Conservation (phyloP, 2,797 vertebrate species). For the Choloepus didactylus region DNA sequence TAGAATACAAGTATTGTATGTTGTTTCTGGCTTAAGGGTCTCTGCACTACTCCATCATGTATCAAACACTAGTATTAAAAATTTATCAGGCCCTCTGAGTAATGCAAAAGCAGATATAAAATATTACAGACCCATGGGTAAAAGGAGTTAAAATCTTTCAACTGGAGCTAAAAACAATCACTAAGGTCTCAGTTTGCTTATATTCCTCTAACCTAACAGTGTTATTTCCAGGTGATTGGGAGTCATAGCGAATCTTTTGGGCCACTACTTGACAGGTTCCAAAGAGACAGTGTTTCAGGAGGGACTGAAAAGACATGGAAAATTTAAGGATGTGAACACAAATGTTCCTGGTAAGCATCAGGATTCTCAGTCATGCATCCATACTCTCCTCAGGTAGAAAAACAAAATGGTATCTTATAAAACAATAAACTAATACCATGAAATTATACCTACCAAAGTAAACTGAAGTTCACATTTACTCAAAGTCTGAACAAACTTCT, state of each 20-base stretch:
- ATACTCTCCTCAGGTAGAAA: neutral
- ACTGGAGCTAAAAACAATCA: neutral
- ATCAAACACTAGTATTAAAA: neutral
- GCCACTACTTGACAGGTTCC: neutral
- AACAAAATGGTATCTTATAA: neutral
- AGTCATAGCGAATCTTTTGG: neutral
- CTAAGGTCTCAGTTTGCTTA: neutral
- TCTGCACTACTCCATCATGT: neutral
- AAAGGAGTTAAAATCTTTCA: constrained; percentile 30
- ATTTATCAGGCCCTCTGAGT: neutral
- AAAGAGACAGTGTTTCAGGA: neutral
- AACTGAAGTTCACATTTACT: constrained; percentile 57
- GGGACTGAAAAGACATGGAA: neutral
- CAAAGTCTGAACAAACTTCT: constrained; percentile 71
- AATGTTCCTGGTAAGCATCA: neutral
- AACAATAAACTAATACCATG: constrained; percentile 23
- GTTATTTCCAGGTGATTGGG: constrained; percentile 31
- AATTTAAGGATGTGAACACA: neutral
- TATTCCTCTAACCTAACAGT: neutral
- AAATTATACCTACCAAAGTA: constrained; percentile 48
- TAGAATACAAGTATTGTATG: neutral
- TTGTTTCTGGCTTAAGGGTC: constrained; percentile 3
- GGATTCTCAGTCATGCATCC: neutral
- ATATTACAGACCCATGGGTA: neutral
- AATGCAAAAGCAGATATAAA: constrained; percentile 23